These are phyloP conservation scores for Patiria miniata DNA, from an alignment of 35 echinoderm and acorn worm species.

Conservation along the genomic window DNA sequence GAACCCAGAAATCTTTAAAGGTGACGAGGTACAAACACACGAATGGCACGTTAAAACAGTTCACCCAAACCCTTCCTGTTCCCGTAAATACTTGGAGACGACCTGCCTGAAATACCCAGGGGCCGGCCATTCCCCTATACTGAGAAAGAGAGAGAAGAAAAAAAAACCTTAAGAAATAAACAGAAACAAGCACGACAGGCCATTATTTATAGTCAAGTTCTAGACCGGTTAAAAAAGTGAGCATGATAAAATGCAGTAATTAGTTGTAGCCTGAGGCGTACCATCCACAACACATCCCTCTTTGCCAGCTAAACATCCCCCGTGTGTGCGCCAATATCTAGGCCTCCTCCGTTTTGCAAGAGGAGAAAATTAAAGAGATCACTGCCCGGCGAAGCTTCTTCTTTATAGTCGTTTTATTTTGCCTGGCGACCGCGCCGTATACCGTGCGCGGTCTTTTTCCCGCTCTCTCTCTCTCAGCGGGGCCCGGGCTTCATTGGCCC, in stretches of 20 bases:
- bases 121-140: conserved; percentile 1
- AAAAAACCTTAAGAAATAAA: too few species aligned
- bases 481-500: conserved; percentile 11
- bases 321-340: conserved; percentile 8
- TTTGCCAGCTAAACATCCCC: conserved; percentile 9
- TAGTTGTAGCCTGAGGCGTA: neutral
- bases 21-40: neutral
- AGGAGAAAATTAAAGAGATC: conserved; percentile 18
- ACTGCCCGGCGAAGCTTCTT: neutral
- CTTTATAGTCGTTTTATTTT: too few species aligned
- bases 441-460: too few species aligned
- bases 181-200: neutral
- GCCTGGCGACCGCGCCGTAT: neutral
- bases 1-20: neutral
- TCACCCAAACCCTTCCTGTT: neutral
- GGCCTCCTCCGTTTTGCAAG: conserved; percentile 4
- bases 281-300: conserved; percentile 23
- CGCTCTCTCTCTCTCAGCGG: conserved; percentile 1
- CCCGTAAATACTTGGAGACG: neutral
- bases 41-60: neutral
- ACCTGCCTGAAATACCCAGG: neutral
- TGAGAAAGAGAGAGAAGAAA: too few species aligned
- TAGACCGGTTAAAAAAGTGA: neutral
- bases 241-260: conserved; percentile 28
- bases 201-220: conserved; percentile 21